A percentile compares a stretch with the other conserved stretches of the same genome.
Evolutionary conservation across 2,113 vertebrate species (phyloP).

Genomic region (Corythaeola cristata): DNA sequence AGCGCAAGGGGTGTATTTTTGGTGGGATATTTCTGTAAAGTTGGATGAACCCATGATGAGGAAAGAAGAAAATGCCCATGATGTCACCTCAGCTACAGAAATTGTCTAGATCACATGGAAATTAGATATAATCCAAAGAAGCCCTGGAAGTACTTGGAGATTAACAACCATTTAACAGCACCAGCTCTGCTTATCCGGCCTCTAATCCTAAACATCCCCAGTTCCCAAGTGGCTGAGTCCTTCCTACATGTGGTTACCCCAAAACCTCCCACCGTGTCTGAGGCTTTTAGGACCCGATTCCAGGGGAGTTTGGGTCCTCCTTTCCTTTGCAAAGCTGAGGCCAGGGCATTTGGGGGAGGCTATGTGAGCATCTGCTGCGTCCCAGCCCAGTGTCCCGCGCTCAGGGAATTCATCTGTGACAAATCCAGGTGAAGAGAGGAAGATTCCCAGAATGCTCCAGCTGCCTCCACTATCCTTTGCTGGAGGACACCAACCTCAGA

Average conservation of each 20-base stretch:
- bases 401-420: neutral
- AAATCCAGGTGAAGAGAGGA: neutral
- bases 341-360: neutral
- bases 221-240: neutral
- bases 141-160: neutral
- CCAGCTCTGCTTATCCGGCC: neutral
- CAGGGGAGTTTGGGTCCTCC: rapidly evolving
- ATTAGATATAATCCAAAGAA: neutral
- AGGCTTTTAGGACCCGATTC: neutral
- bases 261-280: rapidly evolving
- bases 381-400: neutral
- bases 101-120: neutral
- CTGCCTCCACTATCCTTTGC: neutral
- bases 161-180: neutral
- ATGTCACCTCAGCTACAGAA: neutral
- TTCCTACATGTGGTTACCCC: rapidly evolving
- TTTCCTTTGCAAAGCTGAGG: neutral
- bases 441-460: neutral
- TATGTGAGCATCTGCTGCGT: neutral
- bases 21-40: neutral
- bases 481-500: neutral
- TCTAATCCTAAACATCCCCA: neutral
- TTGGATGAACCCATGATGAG: rapidly evolving
- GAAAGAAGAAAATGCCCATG: neutral
- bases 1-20: neutral